A percentile compares a stretch with the other conserved stretches of the same genome.
phyloP scores from a whole-genome alignment of 1,140 invertebrate genomes.

The Cydia fagiglandana region DNA sequence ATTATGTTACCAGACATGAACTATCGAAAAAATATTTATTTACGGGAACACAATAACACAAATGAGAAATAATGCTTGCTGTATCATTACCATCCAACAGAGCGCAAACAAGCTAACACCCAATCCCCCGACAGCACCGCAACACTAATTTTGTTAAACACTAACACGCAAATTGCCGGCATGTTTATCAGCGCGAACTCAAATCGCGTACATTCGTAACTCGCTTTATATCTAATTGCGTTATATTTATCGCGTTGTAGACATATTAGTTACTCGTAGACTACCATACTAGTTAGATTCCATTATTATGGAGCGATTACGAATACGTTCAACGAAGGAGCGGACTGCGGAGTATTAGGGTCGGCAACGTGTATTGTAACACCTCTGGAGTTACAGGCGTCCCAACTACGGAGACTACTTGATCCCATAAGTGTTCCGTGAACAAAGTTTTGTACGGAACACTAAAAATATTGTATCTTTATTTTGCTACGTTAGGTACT shows the following conservation, averaged over 20 bases:
- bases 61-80: not conserved
- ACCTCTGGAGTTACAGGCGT: too few relatives aligned
- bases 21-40: too few relatives aligned
- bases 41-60: not conserved
- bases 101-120: not conserved
- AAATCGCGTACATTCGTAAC: conserved; percentile 20
- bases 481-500: too few relatives aligned
- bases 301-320: not conserved
- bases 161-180: not conserved
- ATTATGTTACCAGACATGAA: too few relatives aligned
- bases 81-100: not conserved
- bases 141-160: conserved; percentile 10
- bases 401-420: too few relatives aligned
- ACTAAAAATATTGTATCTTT: too few relatives aligned
- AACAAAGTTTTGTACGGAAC: too few relatives aligned
- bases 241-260: conserved; percentile 2
- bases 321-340: too few relatives aligned
- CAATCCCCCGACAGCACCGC: not conserved
- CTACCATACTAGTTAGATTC: too few relatives aligned
- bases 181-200: conserved; percentile 22
- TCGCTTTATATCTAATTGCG: conserved; percentile 13
- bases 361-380: too few relatives aligned
- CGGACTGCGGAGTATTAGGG: too few relatives aligned
- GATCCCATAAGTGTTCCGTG: too few relatives aligned
- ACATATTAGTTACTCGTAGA: conserved; percentile 3